Base-by-base conservation (phyloP, 2,113 vertebrate species). In the Galemys pyrenaicus region DNA sequence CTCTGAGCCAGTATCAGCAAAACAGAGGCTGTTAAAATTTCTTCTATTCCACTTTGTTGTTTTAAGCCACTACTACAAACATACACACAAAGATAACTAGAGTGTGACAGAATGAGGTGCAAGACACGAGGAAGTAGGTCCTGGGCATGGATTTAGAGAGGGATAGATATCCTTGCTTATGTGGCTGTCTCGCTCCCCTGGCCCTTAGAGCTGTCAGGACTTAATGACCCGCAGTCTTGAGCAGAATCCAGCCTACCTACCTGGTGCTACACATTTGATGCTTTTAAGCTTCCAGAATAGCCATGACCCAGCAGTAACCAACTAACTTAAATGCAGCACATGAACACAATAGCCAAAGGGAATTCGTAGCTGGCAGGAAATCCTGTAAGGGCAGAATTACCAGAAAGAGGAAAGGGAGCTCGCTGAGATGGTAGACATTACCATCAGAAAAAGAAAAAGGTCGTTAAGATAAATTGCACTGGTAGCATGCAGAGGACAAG, bases 1-100 rank as follows among this genome's bases (percentile, higher is more conserved):
- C 13, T 92, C 87, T 93, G 78, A 92, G 73, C 82, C 78, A 82
- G 24, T 86, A 37, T 78, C 67, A 86, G 46, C 88, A 89, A 95
- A 94, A 82, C 51, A 83, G 68, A 91, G 19, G 73, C 80, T 92
- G 70, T 82, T 91, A 26, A 94, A 68, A 71, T 65, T 71, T 84
- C 44, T 93, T 71, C 51, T 82, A 83, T 60, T 79, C 78, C 15
- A 44, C 91, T 88, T 13, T 92, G 75, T 91, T 88, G 77, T 91
- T 92, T 84, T 81, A 82, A n/a, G 49, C 49, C 13, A 82, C 58
- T 1, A 5, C 56, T 79, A 39, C 49, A 87, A n/a, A 87, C 15
- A 20, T 79, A 65, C 3, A 37, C 19, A 5, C 56, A 82, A 67
- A 20, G 78, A n/a, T 46, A 85, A 83, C 70, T 67, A 80, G 30